Percentiles rank a stretch among this genome's conserved stretches.
Conservation (phyloP, 2,888 invertebrate genomes). For the Lithophane ornitopus region DNA sequence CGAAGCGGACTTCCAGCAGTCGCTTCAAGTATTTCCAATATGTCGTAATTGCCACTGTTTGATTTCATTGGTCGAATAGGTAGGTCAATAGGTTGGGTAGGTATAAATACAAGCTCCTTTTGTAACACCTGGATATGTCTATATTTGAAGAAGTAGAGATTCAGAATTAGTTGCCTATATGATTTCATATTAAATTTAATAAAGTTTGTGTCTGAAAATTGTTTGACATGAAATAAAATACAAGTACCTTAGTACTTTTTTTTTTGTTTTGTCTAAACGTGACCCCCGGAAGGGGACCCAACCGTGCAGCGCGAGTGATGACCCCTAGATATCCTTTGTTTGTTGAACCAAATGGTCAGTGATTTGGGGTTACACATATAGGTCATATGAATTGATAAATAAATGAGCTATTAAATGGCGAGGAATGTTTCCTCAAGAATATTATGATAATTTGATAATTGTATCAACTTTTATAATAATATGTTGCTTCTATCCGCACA, state of each 20-base stretch:
- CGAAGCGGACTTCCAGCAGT: slow-evolving; percentile 24
- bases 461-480: slow-evolving; percentile 8
- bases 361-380: slow-evolving; percentile 54
- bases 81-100: slow-evolving; percentile 5
- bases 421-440: slow-evolving; percentile 33
- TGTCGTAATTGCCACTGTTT: slow-evolving; percentile 19
- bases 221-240: not conserved
- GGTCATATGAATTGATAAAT: slow-evolving; percentile 62
- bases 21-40: slow-evolving; percentile 43
- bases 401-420: slow-evolving; percentile 43
- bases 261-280: slow-evolving; percentile 21
- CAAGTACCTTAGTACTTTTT: too few species aligned
- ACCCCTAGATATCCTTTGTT: slow-evolving; percentile 58
- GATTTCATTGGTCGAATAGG: slow-evolving; percentile 9
- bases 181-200: not conserved
- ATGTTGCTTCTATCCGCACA: not conserved
- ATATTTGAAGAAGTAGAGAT: not conserved
- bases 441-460: slow-evolving; percentile 14
- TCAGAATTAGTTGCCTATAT: not conserved
- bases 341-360: slow-evolving; percentile 44
- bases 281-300: slow-evolving; percentile 34
- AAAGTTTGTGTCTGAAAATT: not conserved
- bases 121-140: not conserved
- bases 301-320: slow-evolving; percentile 21
- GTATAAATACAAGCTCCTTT: not conserved